Percentiles rank a stretch among this genome's conserved stretches.
These are phyloP conservation scores for Paralichthys olivaceus DNA, from an alignment of 2,113 vertebrate genomes.

Conservation along the genomic window DNA sequence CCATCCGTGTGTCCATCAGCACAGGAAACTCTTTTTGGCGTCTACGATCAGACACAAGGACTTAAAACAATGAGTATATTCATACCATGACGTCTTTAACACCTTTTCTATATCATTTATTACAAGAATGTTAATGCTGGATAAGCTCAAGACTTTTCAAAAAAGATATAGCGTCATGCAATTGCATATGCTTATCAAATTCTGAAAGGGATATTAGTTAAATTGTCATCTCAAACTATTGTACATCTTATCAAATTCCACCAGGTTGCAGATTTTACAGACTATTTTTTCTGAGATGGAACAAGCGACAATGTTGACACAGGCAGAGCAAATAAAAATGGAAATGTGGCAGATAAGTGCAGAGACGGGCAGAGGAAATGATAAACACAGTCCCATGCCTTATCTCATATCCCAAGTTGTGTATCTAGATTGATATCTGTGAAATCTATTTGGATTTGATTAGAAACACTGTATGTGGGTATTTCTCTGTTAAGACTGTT, in stretches of 20 bases:
- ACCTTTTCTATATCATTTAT: neutral
- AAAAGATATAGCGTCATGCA: neutral
- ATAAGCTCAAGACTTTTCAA: neutral
- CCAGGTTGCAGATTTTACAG: constrained; percentile 1
- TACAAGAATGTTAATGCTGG: neutral
- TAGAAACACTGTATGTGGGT: neutral
- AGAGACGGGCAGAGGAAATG: constrained; percentile 31
- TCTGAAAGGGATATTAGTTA: constrained; percentile 5
- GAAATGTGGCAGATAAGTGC: constrained; percentile 41
- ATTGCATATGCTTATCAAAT: constrained; percentile 2
- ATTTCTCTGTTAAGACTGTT: constrained; percentile 9
- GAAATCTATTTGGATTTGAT: constrained; percentile 15
- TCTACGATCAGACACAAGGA: constrained; percentile 70
- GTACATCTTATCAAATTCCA: constrained; percentile 10
- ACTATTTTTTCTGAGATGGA: constrained; percentile 15
- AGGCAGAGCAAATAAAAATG: constrained; percentile 39
- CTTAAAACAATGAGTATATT: neutral
- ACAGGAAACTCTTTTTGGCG: constrained; percentile 62
- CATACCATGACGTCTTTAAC: neutral
- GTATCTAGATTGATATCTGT: constrained; percentile 23
- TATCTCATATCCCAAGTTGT: constrained; percentile 29
- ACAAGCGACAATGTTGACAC: constrained; percentile 11
- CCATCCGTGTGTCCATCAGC: constrained; percentile 78
- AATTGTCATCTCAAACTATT: neutral
- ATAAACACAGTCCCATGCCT: constrained; percentile 4